These are phyloP conservation scores for Anthonomus grandis DNA, from an alignment of 1,140 invertebrate genomes.

Conservation along the genomic window DNA sequence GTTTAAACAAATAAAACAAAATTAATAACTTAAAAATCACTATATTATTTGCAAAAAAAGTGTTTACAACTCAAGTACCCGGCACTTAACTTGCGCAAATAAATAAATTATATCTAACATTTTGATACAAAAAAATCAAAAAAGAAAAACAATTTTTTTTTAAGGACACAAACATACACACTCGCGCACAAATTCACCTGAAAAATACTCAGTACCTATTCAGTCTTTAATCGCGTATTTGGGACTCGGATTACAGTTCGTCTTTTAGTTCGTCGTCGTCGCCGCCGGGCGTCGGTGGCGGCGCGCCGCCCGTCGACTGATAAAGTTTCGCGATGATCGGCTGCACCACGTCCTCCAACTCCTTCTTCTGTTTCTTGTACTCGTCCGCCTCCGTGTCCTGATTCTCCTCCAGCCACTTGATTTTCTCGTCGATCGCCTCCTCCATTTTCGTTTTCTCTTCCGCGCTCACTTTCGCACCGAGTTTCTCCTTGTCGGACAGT, in stretches of 20 bases:
- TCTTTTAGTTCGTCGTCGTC: constrained; percentile 79
- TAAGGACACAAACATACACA: constrained; percentile 15
- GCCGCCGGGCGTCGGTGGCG: constrained; percentile 61
- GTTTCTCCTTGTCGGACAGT: constrained; percentile 94
- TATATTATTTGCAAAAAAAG: constrained; percentile 24
- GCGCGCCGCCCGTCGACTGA: constrained; percentile 75
- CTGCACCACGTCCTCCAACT: constrained; percentile 91
- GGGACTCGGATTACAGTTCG: constrained; percentile 66
- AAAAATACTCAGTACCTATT: constrained; percentile 11
- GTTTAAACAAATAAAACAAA: not conserved
- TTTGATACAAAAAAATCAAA: constrained; percentile 21
- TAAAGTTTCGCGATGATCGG: constrained; percentile 98
- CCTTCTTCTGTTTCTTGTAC: constrained; percentile 96
- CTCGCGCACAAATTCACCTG: constrained; percentile 9
- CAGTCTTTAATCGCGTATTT: constrained; percentile 31
- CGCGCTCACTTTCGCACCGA: constrained; percentile 86
- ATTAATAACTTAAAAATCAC: constrained; percentile 9
- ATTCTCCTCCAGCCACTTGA: constrained; percentile 98
- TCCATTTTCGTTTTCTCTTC: constrained; percentile 96
- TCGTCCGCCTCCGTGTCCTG: constrained; percentile 91
- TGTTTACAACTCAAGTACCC: constrained; percentile 17
- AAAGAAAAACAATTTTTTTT: constrained; percentile 11
- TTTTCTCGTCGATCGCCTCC: constrained; percentile 91
- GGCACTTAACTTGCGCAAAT: constrained; percentile 27
- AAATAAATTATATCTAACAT: constrained; percentile 22